These are phyloP conservation scores for Loris lydekkerianus DNA, from an alignment of 2,797 vertebrate genomes.

Conservation along the genomic window DNA sequence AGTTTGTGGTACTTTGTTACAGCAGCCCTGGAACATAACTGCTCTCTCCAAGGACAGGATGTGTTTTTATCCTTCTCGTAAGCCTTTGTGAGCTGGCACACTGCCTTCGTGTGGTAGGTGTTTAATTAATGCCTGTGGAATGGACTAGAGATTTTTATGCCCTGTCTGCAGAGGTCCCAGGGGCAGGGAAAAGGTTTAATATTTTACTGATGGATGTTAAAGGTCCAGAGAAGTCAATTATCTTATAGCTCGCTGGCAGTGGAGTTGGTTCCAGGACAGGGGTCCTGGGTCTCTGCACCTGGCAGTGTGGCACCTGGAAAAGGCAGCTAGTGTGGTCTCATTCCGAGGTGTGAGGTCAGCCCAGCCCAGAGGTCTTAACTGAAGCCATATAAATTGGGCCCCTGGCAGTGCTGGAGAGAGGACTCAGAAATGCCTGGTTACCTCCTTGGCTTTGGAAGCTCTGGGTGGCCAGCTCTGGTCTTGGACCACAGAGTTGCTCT, in stretches of 20 bases:
- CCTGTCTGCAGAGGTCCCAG: background rate
- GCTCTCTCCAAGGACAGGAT: background rate
- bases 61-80: background rate
- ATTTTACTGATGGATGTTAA: background rate
- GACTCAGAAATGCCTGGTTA: background rate
- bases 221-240: background rate
- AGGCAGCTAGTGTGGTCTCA: background rate
- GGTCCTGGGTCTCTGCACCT: background rate
- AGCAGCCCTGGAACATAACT: background rate
- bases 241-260: background rate
- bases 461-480: background rate
- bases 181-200: background rate
- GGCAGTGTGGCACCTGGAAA: fast-evolving
- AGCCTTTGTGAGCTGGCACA: background rate
- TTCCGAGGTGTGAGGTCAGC: background rate
- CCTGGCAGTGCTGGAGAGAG: background rate
- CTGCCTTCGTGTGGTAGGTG: too few relatives aligned
- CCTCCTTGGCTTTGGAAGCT: background rate
- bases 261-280: background rate
- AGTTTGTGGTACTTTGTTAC: too few relatives aligned
- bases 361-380: background rate
- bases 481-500: background rate
- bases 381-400: background rate
- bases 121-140: background rate
- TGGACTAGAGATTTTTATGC: background rate